Percentiles rank a stretch among this genome's conserved stretches.
These are phyloP conservation scores for Watsonalla cultraria DNA, from an alignment of 2,888 invertebrate genomes.

Conservation along the genomic window DNA sequence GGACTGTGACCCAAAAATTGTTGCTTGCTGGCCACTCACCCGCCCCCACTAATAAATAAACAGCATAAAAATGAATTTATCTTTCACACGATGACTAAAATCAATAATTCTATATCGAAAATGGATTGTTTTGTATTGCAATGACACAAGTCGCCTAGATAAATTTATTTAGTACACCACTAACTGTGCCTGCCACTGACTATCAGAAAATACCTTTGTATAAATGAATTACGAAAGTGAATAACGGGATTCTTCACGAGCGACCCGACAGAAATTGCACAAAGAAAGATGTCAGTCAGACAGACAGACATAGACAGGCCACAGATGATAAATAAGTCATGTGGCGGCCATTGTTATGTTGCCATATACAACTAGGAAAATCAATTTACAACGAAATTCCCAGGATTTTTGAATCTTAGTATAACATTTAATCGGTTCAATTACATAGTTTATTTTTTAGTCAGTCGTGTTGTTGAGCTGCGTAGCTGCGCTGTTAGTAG, in stretches of 20 bases:
- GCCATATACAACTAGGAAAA: slow-evolving; percentile 3
- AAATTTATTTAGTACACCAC: slow-evolving; percentile 41
- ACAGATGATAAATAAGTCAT: slow-evolving; percentile 31
- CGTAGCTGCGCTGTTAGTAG: too few relatives aligned
- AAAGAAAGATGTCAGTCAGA: slow-evolving; percentile 63
- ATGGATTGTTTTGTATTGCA: slow-evolving; percentile 41
- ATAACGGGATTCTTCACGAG: slow-evolving; percentile 72
- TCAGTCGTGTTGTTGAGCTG: too few relatives aligned
- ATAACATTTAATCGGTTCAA: too few relatives aligned
- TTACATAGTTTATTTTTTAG: too few relatives aligned
- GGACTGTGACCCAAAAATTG: slow-evolving; percentile 67
- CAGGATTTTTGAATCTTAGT: too few relatives aligned
- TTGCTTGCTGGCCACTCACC: slow-evolving; percentile 52
- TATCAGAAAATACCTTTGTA: slow-evolving; percentile 63
- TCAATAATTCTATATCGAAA: slow-evolving; percentile 64
- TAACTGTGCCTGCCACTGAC: slow-evolving; percentile 48
- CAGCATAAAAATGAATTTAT: slow-evolving; percentile 61
- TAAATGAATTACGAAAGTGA: slow-evolving; percentile 68
- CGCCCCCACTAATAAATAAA: slow-evolving; percentile 63
- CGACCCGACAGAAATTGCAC: slow-evolving; percentile 60
- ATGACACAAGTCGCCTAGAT: slow-evolving; percentile 44
- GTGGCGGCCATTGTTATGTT: not conserved
- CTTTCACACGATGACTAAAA: slow-evolving; percentile 58
- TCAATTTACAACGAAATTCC: not conserved
- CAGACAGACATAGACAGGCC: slow-evolving; percentile 7